Evolutionary conservation across 2,888 invertebrate genomes (phyloP).

Genomic region (Drosophila pullipes): DNA sequence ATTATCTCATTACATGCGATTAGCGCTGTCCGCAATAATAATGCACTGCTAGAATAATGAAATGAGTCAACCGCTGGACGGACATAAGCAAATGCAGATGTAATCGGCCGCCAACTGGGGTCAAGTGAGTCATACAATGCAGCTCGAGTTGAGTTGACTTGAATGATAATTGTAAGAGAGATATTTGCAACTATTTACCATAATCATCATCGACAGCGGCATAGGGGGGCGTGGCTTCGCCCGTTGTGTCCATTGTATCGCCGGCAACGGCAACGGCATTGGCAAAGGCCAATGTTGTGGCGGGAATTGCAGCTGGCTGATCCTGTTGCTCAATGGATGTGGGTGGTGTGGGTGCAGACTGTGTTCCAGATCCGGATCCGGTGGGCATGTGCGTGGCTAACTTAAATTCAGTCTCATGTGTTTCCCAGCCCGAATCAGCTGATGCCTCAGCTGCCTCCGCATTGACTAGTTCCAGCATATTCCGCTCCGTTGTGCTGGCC

Average conservation of each 20-base stretch:
- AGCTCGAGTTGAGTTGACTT: neutral
- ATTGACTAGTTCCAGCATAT: slow-evolving; percentile 63
- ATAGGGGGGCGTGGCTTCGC: slow-evolving; percentile 81
- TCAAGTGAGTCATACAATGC: slow-evolving; percentile 1
- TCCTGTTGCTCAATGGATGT: slow-evolving; percentile 83
- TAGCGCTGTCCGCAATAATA: neutral
- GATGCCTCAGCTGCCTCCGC: slow-evolving; percentile 20
- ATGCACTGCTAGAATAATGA: neutral
- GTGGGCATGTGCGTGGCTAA: slow-evolving; percentile 52
- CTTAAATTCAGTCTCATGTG: slow-evolving; percentile 73
- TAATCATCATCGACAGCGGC: slow-evolving; percentile 82
- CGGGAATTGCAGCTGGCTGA: slow-evolving; percentile 77
- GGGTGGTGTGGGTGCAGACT: slow-evolving; percentile 61
- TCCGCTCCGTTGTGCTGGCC: slow-evolving; percentile 32
- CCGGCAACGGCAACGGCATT: slow-evolving; percentile 70
- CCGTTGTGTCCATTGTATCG: slow-evolving; percentile 53
- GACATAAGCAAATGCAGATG: neutral
- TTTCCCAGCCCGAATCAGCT: slow-evolving; percentile 68
- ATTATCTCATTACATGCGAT: slow-evolving; percentile 8
- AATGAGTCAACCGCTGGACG: slow-evolving; percentile 10
- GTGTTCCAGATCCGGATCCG: slow-evolving; percentile 4
- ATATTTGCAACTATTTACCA: slow-evolving; percentile 70
- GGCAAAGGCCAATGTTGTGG: slow-evolving; percentile 80
- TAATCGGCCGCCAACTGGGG: neutral
- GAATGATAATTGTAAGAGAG: neutral